phyloP scores from a whole-genome alignment of 2,888 invertebrate genomes.

The Parnassius glacialis region DNA sequence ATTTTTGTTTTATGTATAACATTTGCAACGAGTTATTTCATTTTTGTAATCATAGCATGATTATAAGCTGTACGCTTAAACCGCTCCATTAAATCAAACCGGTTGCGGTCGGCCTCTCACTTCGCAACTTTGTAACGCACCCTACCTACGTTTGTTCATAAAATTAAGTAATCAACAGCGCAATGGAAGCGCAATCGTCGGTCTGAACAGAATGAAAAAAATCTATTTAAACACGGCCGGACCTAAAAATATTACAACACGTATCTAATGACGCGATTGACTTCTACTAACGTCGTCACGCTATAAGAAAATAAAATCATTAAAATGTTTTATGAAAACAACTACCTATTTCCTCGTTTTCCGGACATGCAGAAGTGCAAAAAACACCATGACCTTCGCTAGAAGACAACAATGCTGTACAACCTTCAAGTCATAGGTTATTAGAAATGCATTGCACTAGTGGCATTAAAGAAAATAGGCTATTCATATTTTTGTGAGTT shows the following conservation, averaged over 20 bases:
- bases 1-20: constrained; percentile 27
- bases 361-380: constrained; percentile 63
- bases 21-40: background rate
- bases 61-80: constrained; percentile 53
- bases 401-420: constrained; percentile 67
- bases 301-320: constrained; percentile 31
- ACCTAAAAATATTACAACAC: constrained; percentile 34
- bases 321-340: constrained; percentile 39
- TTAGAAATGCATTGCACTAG: constrained; percentile 67
- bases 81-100: constrained; percentile 71
- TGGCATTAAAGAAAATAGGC: constrained; percentile 25
- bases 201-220: constrained; percentile 59
- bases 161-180: constrained; percentile 79
- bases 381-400: constrained; percentile 65
- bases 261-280: constrained; percentile 16
- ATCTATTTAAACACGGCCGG: constrained; percentile 42
- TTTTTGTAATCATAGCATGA: constrained; percentile 3
- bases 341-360: constrained; percentile 74
- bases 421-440: constrained; percentile 75
- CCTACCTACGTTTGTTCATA: constrained; percentile 67
- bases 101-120: constrained; percentile 77
- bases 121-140: constrained; percentile 68
- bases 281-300: constrained; percentile 26
- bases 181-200: constrained; percentile 61
- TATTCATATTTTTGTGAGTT: constrained; percentile 18